Evolutionary conservation across 2,797 vertebrate genomes (phyloP), one percentile per base, ranked within the genome.

Genomic region (Schizopygopsis malacanthus): DNA sequence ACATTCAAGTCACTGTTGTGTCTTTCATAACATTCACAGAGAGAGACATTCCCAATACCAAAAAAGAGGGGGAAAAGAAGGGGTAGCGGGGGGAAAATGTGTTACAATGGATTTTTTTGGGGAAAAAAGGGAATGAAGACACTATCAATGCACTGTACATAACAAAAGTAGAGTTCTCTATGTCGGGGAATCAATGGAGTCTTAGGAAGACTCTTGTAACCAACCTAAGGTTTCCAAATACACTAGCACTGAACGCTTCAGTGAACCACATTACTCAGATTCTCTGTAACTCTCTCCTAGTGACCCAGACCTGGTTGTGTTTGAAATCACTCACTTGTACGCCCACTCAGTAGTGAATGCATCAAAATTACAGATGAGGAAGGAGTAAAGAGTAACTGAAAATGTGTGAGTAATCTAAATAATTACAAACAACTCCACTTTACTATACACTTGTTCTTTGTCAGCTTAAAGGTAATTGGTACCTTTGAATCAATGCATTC

Each of bases 1-100:
- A 95, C 93, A 97, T 96, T 96, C 95, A 94, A 94, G 94, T 95
- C 96, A 96, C 96, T 96, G 95, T 96, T 96, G 95, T 95, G 95
- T 96, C 96, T 96, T 96, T 96, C 95, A 95, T 96, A 96, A 95
- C 96, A 95, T 92, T 92, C 95, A 95, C 94, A 93, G 93, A 96
- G 96, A 96, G 95, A 94, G 93, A 94, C 95, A 93, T 95, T 94
- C 93, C 95, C 93, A 92, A 94, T 94, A 73, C 43, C 28, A 33
- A 95, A 83, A 81, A 84, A 87, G 95, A 87, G 95, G 59, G 69
- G 65, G 25, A 43, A 65, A 47, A 54, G 56, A 41, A 95, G 70
- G 78, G 69, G 37, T 33, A 22, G 22, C 9, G 9, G 22, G 22
- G 45, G 28, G 25, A 73, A 87, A 95, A 94, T 94, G 93, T 95